Evolutionary conservation across 2,888 invertebrate species (phyloP).

Genomic region (Unio delphinus): DNA sequence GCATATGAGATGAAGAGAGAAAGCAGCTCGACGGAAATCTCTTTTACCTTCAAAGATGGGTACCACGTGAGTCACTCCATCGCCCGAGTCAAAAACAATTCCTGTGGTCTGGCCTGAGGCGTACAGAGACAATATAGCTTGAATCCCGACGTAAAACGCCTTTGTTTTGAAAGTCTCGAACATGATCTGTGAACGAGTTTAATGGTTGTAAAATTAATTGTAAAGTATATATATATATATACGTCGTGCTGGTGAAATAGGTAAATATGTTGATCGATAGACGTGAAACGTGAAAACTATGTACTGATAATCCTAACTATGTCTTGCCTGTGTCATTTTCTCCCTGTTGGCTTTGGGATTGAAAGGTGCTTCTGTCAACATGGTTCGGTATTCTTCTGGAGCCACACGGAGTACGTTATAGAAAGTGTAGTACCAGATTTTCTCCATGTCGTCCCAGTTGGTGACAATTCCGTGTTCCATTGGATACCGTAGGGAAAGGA

Average conservation of each 20-base stretch:
- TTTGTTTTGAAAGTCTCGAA: constrained; percentile 47
- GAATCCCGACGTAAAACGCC: constrained; percentile 58
- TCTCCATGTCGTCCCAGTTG: constrained; percentile 68
- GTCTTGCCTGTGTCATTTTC: constrained; percentile 81
- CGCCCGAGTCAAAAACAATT: constrained; percentile 57
- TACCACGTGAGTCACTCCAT: constrained; percentile 79
- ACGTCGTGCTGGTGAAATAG: too few species aligned
- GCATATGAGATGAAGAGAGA: neutral
- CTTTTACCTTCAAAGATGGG: constrained; percentile 86
- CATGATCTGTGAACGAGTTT: constrained; percentile 27
- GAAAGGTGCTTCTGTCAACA: constrained; percentile 88
- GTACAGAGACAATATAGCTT: constrained; percentile 59
- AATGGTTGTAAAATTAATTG: too few species aligned
- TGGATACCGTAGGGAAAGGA: constrained; percentile 59
- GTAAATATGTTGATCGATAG: too few species aligned
- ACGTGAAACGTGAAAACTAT: too few species aligned
- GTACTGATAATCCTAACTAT: neutral
- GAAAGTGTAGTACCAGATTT: constrained; percentile 68
- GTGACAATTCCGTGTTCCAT: constrained; percentile 66
- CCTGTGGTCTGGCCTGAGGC: constrained; percentile 81
- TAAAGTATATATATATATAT: too few species aligned
- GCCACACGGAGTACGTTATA: constrained; percentile 71
- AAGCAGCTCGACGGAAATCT: neutral
- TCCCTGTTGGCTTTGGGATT: constrained; percentile 91
- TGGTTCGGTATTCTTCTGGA: constrained; percentile 86